Base-by-base conservation (phyloP, 2,113 vertebrate species). In the Stigmatopora nigra region DNA sequence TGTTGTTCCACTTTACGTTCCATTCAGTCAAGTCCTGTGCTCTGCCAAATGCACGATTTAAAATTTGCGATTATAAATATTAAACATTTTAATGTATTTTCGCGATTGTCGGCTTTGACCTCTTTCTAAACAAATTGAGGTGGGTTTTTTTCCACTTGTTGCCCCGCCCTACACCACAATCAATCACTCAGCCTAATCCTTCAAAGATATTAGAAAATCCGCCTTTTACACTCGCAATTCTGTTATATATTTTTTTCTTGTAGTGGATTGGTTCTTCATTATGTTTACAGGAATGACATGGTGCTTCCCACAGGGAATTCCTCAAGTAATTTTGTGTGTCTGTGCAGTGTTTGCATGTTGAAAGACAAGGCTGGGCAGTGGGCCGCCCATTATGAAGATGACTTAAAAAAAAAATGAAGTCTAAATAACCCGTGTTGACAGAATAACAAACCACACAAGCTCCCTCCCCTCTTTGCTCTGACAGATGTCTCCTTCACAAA, bases 401-500 rank as follows among this genome's bases (percentile, higher is more conserved):
- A 70, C 69, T 81, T 88, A 72, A 83, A 79, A 75, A 89, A 87
- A 53, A 22, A 53, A n/a, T n/a, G n/a, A 5, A 25, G 1, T 77
- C 83, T 64, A 67, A 70, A 82, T 82, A 83, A 84, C 86, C 84
- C 82, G 82, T 85, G 67, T 57, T 63, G 48, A 44, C 78, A 85
- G 81, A 88, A 90, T 72, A 91, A 91, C 86, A 91, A 91, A 90
- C 86, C 88, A 62, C 55, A 31, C 86, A 91, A 91, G 89, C 86
- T 86, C 62, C 55, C 31, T 68, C 61, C 65, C 68, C 73, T 22
- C 51, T 13, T 45, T 69, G 69, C 73, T 78, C 72, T 85, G 86
- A 80, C 90, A 91, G 90, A 90, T 91, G 89, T 89, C 85, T 87
- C 72, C 82, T 76, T 87, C 76, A 82, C 79, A 83, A 78, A 77